Evolutionary conservation across 1,140 invertebrate genomes (phyloP), one percentile per base, ranked within the genome.

Genomic region (Caenorhabditis remanei): DNA sequence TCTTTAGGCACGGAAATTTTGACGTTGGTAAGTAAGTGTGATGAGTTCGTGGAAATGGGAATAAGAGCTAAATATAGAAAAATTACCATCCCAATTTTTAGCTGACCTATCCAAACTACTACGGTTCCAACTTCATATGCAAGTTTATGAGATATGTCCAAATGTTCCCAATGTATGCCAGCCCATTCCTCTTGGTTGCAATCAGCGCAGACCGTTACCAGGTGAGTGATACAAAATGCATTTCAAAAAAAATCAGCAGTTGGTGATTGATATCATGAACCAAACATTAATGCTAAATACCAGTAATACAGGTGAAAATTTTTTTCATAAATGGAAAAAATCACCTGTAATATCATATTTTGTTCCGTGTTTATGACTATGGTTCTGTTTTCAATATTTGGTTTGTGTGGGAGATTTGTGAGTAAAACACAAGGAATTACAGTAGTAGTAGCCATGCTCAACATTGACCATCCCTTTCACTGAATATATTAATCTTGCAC

Each of bases 1-100:
- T 93, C 93, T 82, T 90, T 93, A 55, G 90, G 94, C 43, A 93
- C 93, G 13, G 93, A 94, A 89, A 88, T 94, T 46, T 16, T 79
- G 41, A 84, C 67, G 41, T 21, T 88, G 67, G 84, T 84, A n/a
- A 85, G 82, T 84, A 5, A n/a, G 11, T 24, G 40, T 21, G 14
- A 16, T 41, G 48, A 61, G 48, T 21, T n/a, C 53, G 4, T 9
- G 13, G 14, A 40, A 11, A 24, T 24, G 4, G 14, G 21, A 82
- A n/a, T 14, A 48, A 7, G 5, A 41, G 4, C 13, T 19, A 79
- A 14, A 82, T 41, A 82, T 32, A 16, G 48, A 40, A 24, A 32
- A 0, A 32, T 32, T 32, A 32, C 32, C 32, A 32, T 32, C 0
- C 0, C 58, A 55, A 13, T 19, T 71, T 84, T 3, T 48, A 84